phyloP scores from a whole-genome alignment of 2,113 vertebrate species.

The Hassar affinis region DNA sequence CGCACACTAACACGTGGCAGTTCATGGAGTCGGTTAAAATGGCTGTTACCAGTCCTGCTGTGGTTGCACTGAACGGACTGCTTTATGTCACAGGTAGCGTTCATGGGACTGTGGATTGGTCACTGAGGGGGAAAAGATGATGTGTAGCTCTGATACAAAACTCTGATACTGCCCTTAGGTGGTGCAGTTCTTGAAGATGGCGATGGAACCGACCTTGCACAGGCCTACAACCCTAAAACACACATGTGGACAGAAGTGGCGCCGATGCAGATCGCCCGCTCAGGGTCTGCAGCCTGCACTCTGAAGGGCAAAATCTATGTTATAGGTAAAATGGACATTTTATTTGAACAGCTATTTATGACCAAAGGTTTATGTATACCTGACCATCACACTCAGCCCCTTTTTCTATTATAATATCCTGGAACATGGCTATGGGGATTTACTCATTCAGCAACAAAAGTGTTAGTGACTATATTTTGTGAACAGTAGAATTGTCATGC shows the following conservation, averaged over 20 bases:
- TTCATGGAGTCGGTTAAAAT: conserved; percentile 76
- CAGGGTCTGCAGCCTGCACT: conserved; percentile 76
- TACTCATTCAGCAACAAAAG: neutral
- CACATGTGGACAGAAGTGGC: conserved; percentile 71
- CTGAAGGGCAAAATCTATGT: conserved; percentile 78
- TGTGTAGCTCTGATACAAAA: neutral
- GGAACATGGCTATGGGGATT: neutral
- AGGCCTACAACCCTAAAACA: conserved; percentile 77
- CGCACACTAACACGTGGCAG: conserved; percentile 75
- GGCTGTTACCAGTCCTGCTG: conserved; percentile 79
- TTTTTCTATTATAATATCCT: neutral
- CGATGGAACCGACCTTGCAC: conserved; percentile 75
- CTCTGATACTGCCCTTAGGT: conserved; percentile 56
- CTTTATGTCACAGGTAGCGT: conserved; percentile 77
- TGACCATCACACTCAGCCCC: neutral
- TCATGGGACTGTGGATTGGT: neutral
- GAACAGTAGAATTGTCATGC: neutral
- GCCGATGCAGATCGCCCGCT: conserved; percentile 80
- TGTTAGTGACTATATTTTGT: neutral
- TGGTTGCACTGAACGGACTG: conserved; percentile 74
- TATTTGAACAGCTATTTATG: neutral
- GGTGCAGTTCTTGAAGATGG: conserved; percentile 78
- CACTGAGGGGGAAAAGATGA: neutral
- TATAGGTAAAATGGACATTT: conserved; percentile 67
- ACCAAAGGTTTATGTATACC: neutral